Base-by-base conservation (phyloP, 2,113 vertebrate species). In the Cheilinus undulatus region DNA sequence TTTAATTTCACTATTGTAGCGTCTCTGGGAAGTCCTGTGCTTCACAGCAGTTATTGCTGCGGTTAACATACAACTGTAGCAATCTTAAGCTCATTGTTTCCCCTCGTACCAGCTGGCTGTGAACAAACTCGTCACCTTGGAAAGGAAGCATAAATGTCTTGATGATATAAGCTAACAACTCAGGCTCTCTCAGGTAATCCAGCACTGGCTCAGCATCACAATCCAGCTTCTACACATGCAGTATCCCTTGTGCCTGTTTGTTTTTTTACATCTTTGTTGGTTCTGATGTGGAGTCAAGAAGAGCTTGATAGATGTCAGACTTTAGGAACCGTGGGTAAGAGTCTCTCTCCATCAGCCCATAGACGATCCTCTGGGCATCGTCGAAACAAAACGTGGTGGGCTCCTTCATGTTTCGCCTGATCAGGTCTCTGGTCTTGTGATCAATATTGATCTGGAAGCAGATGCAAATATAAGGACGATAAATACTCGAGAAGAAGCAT, bases 371-470 rank as follows among this genome's bases (percentile, higher is more conserved):
- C 75, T 95, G 96, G 49, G 95, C 95, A 49, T 95, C 95, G 20
- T 95, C 92, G 26, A 96, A 97, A 68, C 95, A 96, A 0, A 77
- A 65, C 5, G 56, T 43, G 20, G 91, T 93, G 26, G 95, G 92
- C 10, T 93, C 77, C 81, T 92, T 91, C 45, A 96, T 84, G 61
- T 94, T 95, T 59, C 63, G 77, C 59, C 78, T 76, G 85, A 96
- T 92, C 0, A 46, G 24, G 49, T 96, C 95, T 83, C 95, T 95
- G 0, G 86, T 95, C 43, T 92, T 90, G 72, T 93, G 96, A 88
- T 97, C 95, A 59, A 96, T 95, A 84, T 97, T 97, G 73, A 96
- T 95, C 95, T 97, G 93, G 51, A 91, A 68, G 67, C 7, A 78
- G 19, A 85, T n/a, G 43, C 23, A n/a, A 69, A 5, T 9, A 78